Base-by-base conservation (phyloP, 2,113 vertebrate species). In the Cynocephalus volans region DNA sequence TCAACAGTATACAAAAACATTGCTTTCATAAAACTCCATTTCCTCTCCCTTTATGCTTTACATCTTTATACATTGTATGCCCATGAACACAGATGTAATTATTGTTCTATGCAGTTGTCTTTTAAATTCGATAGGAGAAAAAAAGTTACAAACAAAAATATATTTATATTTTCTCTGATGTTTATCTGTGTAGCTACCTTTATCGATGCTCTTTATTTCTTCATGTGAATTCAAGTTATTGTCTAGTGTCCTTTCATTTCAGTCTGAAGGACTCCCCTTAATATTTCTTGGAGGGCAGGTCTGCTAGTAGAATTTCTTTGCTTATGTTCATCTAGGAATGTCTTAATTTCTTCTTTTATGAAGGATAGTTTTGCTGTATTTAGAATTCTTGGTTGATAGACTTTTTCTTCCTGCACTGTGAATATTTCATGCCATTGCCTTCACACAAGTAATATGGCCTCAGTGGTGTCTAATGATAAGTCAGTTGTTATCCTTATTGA, bases 161-260 rank as follows among this genome's bases (percentile, higher is more conserved):
- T 48, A 80, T 12, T 62, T 28, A 81, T 36, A 81, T n/a, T 48
- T 23, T 56, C n/a, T 73, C 87, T 73, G 33, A 79, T 77, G 41
- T 79, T 73, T 95, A 64, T 86, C 64, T 64, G 18, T 67, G 50
- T 58, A 87, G 23, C 48, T 81, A 73, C 80, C 28, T 87, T 65
- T 26, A 56, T 28, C 87, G 82, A 26, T 80, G 75, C 4, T 73
- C 56, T 91, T 73, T 56, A 86, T 87, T 95, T 80, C 75, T 93
- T 87, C 64, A 36, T 23, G 17, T 62, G 75, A 52, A 69, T 93
- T 87, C 24, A n/a, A 70, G 52, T 60, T 75, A 75, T 24, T 7
- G 7, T 69, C 92, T 19, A 58, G 23, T 23, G 41, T 70, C 52
- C 62, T 87, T 70, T 77, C 73, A 24, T 28, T n/a, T 58, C 15